Base-by-base conservation (phyloP, 2,888 invertebrate species). In the Leuctra nigra region DNA sequence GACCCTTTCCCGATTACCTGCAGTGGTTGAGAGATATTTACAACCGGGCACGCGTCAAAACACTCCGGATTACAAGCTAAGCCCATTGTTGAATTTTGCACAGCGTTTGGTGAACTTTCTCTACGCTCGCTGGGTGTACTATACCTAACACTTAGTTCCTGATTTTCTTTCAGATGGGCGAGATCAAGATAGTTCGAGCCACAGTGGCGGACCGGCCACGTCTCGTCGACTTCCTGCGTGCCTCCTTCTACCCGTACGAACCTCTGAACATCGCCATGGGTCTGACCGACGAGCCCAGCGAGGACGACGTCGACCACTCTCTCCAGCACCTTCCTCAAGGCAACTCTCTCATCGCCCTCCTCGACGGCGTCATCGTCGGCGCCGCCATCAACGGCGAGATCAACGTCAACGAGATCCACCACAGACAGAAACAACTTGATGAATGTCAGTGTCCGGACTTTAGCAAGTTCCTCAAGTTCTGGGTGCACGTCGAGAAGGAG, bases 331-430 rank as follows among this genome's bases (percentile, higher is more conserved):
- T 55, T 14, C 38, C 55, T 3, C 36, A 55, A 47, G 55, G 55
- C 13, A 23, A 36, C n/a, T 35, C 55, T 9, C 16, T 55, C 9
- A 2, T 55, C 16, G 55, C 55, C 18, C 35, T 55, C 22, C 22
- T 14, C 38, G 25, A 46, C 22, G 22, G 38, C 48, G 33, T 25
- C 23, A 16, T 55, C 33, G 22, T 55, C 1, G 55, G 55, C 0
- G 25, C 48, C 33, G 36, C 47, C 13, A 22, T 55, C 36, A 55
- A 24, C 18, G 55, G 55, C n/a, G 48, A 55, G 20, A 55, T 55
- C 13, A 47, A 47, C 11, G 20, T 18, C 16, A 23, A 48, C 6
- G 55, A 47, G 13, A 33, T 33, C 1, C 18, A 55, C 16, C 18
- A 9, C 13, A n/a, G 46, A 2, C 46, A 29, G 36, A 46, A 47